A percentile compares a stretch with the other conserved stretches of the same genome.
Evolutionary conservation across 1,140 invertebrate species (phyloP).

Genomic region (Drosophila repletoides): DNA sequence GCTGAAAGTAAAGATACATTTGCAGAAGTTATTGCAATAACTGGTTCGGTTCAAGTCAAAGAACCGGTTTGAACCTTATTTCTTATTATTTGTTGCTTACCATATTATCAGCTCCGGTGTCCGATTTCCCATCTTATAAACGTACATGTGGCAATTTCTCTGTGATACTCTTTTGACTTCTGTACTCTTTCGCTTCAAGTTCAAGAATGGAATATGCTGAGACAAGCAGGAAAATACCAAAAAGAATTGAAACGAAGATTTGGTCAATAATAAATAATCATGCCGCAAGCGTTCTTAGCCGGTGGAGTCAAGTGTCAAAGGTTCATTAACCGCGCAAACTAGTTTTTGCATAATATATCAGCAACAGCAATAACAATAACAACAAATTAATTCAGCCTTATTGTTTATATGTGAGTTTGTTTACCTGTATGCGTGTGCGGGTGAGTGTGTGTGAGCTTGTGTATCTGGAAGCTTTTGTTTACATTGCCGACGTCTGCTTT

Average conservation of each 20-base stretch:
- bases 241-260: too few relatives aligned
- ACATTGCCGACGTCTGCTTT: not conserved
- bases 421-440: not conserved
- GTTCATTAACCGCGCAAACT: conserved; percentile 69
- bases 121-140: conserved; percentile 59
- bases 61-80: too few relatives aligned
- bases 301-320: conserved; percentile 68
- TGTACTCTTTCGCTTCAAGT: not conserved
- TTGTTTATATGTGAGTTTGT: conserved; percentile 7
- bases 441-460: too few relatives aligned
- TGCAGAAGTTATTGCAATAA: too few relatives aligned
- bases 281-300: conserved; percentile 43
- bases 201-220: conserved; percentile 30
- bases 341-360: conserved; percentile 65
- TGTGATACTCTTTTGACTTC: not conserved
- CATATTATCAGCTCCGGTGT: conserved; percentile 74
- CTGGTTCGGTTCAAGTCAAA: too few relatives aligned
- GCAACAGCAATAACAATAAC: conserved; percentile 17
- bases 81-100: too few relatives aligned
- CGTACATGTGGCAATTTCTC: conserved; percentile 41
- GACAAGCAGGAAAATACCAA: conserved; percentile 12
- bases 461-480: too few relatives aligned
- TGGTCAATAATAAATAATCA: conserved; percentile 31
- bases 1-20: conserved; percentile 29
- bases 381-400: conserved; percentile 24